These are phyloP conservation scores for Mastigias papua DNA, from an alignment of 30 jellyfish, hydroid and myxozoan genomes.

Conservation along the genomic window DNA sequence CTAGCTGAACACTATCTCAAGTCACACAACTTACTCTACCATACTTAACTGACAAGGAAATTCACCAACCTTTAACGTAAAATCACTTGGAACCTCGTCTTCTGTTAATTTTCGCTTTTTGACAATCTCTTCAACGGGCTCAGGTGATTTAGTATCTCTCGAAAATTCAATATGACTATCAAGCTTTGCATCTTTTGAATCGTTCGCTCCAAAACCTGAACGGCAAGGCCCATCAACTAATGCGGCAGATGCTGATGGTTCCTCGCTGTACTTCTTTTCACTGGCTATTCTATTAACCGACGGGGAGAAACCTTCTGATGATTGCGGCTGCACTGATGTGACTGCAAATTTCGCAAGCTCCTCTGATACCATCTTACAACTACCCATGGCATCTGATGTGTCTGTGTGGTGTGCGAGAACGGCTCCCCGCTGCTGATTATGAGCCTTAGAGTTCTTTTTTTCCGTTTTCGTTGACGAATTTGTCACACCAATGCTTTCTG, in stretches of 20 bases:
- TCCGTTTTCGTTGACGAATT: background rate
- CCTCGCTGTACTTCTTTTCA: background rate
- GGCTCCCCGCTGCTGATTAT: background rate
- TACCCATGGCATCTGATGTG: conserved; percentile 21
- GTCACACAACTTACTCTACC: too few relatives aligned
- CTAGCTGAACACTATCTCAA: too few relatives aligned
- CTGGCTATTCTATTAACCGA: background rate
- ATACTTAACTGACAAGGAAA: background rate
- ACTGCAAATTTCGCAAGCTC: conserved; percentile 60
- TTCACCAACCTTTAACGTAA: conserved; percentile 19
- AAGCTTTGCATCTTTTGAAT: background rate
- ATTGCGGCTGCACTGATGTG: conserved; percentile 36
- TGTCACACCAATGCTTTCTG: conserved; percentile 38
- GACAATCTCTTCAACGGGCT: background rate
- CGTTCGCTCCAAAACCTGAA: background rate
- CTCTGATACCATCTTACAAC: conserved; percentile 62
- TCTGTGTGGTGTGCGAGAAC: background rate
- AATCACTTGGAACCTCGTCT: conserved; percentile 6
- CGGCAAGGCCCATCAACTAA: background rate
- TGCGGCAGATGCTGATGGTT: background rate
- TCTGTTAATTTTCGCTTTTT: conserved; percentile 14
- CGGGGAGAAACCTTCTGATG: conserved; percentile 11
- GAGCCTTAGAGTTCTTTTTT: background rate
- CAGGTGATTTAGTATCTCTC: background rate
- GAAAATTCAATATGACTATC: background rate